phyloP scores from a whole-genome alignment of 2,113 vertebrate genomes.

The Tyrannus savana region DNA sequence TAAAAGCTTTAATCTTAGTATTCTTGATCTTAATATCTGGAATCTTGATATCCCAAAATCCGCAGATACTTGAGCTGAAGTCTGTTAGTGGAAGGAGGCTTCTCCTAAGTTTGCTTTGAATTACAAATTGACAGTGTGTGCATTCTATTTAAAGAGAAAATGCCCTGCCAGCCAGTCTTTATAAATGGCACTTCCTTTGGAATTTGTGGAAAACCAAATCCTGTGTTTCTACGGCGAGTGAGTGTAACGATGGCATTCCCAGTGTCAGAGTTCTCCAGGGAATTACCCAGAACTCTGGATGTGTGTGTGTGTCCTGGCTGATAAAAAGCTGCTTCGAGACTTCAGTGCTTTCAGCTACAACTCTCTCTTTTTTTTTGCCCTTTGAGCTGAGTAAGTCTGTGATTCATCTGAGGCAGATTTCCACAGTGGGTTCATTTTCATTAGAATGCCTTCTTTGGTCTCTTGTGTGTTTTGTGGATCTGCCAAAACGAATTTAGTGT shows the following conservation, averaged over 20 bases:
- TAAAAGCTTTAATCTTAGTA: neutral
- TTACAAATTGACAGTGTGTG: neutral
- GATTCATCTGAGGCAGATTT: neutral
- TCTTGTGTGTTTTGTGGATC: neutral
- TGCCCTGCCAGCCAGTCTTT: neutral
- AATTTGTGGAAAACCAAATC: neutral
- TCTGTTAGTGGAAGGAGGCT: neutral
- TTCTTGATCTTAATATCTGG: neutral
- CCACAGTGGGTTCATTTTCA: neutral
- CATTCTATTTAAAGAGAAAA: neutral
- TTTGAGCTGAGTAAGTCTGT: neutral
- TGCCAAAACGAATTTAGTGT: neutral
- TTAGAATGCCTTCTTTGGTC: neutral
- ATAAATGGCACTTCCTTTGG: neutral
- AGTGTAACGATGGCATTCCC: neutral
- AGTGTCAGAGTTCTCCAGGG: neutral
- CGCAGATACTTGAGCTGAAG: neutral
- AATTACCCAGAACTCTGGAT: neutral
- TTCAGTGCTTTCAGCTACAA: neutral
- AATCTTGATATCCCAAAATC: neutral
- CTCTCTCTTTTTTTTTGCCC: neutral
- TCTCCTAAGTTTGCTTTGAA: neutral
- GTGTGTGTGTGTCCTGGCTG: neutral
- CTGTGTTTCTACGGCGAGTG: conserved; percentile 6
- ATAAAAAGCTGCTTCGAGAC: neutral